Evolutionary conservation across 1,140 invertebrate genomes (phyloP).

Genomic region (Eupristina koningsbergeri): DNA sequence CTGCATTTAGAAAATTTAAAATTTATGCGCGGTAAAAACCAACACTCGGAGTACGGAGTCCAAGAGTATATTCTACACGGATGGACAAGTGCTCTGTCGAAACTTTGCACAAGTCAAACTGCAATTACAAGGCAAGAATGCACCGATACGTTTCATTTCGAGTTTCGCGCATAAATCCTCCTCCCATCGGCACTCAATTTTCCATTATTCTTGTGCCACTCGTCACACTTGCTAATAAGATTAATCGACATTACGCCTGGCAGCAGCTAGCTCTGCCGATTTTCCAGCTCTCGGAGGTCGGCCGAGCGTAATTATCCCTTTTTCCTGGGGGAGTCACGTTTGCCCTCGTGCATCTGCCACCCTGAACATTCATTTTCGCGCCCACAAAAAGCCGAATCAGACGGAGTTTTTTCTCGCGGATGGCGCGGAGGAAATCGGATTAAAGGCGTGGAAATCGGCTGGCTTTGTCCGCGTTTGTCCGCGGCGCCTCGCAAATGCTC

Average conservation of each 20-base stretch:
- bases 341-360: too few relatives aligned
- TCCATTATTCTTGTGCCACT: conserved; percentile 1
- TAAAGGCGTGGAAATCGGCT: too few relatives aligned
- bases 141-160: neutral
- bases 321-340: neutral
- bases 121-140: neutral
- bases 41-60: too few relatives aligned
- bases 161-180: conserved; percentile 3
- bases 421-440: neutral
- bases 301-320: too few relatives aligned
- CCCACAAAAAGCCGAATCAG: too few relatives aligned
- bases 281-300: neutral
- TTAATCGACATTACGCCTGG: conserved; percentile 7
- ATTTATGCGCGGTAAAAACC: conserved; percentile 16
- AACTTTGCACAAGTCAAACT: conserved; percentile 6
- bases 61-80: too few relatives aligned
- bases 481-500: neutral
- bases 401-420: too few relatives aligned
- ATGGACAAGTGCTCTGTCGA: neutral
- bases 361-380: too few relatives aligned
- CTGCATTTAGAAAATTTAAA: neutral
- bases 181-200: neutral
- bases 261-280: neutral
- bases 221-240: conserved; percentile 8
- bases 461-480: too few relatives aligned